Evolutionary conservation across 2,888 invertebrate genomes (phyloP), one percentile per base, ranked within the genome.

Genomic region (Folsomia candida): DNA sequence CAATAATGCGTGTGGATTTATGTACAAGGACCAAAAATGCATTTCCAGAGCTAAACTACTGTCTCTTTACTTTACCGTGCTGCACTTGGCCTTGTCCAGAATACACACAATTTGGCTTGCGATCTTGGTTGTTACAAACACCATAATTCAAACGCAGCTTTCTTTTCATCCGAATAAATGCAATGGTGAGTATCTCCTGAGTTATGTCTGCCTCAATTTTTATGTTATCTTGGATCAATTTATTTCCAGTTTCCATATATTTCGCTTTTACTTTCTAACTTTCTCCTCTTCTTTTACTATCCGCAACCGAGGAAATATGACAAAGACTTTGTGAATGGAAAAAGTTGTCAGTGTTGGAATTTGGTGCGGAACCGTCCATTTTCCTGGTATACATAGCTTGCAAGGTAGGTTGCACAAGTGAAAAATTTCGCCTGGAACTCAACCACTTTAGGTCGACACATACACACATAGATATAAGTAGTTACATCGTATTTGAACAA

Each of bases 161-260:
- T 37, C 37, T 37, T 37, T 37, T 37, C 37, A 37, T 37, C 37
- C 37, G 6, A 4, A 37, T 37, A 14, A 37, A 37, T 37, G 37
- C 37, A 37, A 37, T 37, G 4, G 4, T 37, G 37, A 4, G 4
- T 14, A 9, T 37, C 37, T 37, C 4, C 37, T 37, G 37, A 37
- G 37, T 37, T 37, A 14, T 37, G 37, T 37, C 37, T 37, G 37
- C 37, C 6, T 37, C 37, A 4, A 37, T 37, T 37, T 37, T 22
- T 57, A 57, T 59, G 20, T 59, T 59, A 59, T 59, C 25, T 60
- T 62, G 28, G n/a, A n/a, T 22, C 62, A 27, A 62, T 62, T 62
- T 62, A 62, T 29, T 62, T 22, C 24, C 29, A 26, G 62, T 62
- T 62, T 62, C 62, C 62, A 62, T 62, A n/a, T n/a, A 62, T 62